phyloP scores from a whole-genome alignment of 2,113 vertebrate species.

The Chaetodon auriga region DNA sequence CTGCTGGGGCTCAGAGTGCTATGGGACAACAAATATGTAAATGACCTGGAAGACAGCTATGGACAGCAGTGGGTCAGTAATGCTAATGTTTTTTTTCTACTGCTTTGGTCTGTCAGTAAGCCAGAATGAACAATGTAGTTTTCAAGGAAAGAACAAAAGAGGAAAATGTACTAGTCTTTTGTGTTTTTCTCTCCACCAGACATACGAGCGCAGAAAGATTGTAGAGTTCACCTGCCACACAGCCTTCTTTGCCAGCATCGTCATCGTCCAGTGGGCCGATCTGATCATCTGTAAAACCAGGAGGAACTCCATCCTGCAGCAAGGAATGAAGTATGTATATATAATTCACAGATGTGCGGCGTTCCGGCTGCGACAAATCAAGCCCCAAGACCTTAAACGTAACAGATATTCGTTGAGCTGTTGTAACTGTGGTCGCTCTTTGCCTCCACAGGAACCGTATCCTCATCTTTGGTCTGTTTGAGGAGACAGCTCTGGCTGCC shows the following conservation, averaged over 20 bases:
- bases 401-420: neutral
- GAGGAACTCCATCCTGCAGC: conserved; percentile 92
- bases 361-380: too few species aligned
- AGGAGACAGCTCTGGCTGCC: conserved; percentile 86
- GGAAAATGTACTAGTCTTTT: neutral
- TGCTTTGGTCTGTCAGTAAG: too few species aligned
- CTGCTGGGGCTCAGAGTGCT: conserved; percentile 89
- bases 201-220: conserved; percentile 94
- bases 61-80: conserved; percentile 94
- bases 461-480: conserved; percentile 88
- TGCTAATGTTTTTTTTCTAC: too few species aligned
- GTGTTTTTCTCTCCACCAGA: conserved; percentile 75
- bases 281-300: conserved; percentile 96
- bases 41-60: conserved; percentile 91
- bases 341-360: too few species aligned
- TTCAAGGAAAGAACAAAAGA: neutral
- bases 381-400: too few species aligned
- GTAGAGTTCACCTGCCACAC: conserved; percentile 96
- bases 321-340: conserved; percentile 92
- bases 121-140: neutral
- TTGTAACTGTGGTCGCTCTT: neutral
- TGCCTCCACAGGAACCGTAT: conserved; percentile 82
- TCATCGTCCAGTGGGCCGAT: conserved; percentile 94
- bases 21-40: conserved; percentile 91
- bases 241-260: conserved; percentile 93